Evolutionary conservation across 2,797 vertebrate species (phyloP).

Genomic region (Lepidocolaptes lacrymiger): DNA sequence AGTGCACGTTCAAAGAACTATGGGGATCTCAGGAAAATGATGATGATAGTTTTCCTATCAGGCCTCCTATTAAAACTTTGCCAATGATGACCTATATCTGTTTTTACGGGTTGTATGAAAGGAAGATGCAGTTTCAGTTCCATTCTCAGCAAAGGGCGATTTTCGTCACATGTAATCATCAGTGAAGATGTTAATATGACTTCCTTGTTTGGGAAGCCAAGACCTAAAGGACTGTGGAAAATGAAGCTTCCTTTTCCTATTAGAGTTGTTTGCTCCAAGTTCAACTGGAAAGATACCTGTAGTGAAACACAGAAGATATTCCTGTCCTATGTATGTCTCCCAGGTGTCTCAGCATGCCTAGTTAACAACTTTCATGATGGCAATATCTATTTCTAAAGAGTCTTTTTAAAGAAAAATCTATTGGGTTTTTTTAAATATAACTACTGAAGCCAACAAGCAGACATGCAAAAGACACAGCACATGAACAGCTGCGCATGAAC

Average conservation of each 20-base stretch:
- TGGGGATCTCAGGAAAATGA: not conserved
- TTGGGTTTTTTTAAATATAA: not conserved
- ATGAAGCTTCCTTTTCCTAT: not conserved
- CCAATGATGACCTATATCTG: not conserved
- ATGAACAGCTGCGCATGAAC: not conserved
- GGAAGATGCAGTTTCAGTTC: not conserved
- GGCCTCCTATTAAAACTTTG: not conserved
- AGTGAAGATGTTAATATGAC: conserved; percentile 2
- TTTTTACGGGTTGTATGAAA: not conserved
- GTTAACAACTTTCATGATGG: not conserved
- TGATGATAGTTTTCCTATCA: not conserved
- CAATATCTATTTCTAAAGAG: not conserved
- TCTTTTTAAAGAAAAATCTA: not conserved
- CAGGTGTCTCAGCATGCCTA: not conserved
- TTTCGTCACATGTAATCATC: not conserved
- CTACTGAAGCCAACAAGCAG: not conserved
- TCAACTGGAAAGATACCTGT: not conserved
- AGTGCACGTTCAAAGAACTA: not conserved
- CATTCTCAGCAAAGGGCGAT: not conserved
- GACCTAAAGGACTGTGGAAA: not conserved
- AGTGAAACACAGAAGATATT: not conserved
- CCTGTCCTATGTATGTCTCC: not conserved
- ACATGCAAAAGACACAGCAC: not conserved
- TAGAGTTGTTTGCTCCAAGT: not conserved
- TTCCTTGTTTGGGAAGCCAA: not conserved